Base-by-base conservation (phyloP, 2,797 vertebrate species). In the Sparidentex hasta region DNA sequence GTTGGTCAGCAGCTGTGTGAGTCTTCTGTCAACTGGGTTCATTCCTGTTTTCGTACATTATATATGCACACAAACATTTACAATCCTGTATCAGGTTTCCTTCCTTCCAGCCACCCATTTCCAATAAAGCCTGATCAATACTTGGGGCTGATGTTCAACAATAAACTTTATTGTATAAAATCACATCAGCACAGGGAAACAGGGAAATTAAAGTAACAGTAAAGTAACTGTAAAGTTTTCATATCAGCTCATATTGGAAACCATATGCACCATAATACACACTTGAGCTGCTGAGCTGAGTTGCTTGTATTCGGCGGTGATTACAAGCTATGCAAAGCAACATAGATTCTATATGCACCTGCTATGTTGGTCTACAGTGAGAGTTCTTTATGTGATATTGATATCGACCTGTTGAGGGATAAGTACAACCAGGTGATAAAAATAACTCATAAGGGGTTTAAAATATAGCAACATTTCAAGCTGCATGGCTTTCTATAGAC, bases 1-100 rank as follows among this genome's bases (percentile, higher is more conserved):
- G 1, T 70, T 65, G 70, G 62, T 74, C 67, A 82, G 58, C 88
- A 92, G 82, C 87, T 84, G 81, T 72, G 38, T 59, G 47, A 84
- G 62, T 83, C 63, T 20, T 86, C 81, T 79, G 76, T 89, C 86
- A 88, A 57, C 84, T 55, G 47, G 38, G 14, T 69, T 67, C 51
- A 67, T 44, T 76, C 64, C 48, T 52, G 29, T 77, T 83, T 81
- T 83, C 67, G 68, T 62, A 50, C 54, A 56, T 17, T 38, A n/a
- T 3, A 61, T 11, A 65, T 18, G 70, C 13, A 65, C n/a, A 74
- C 58, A 64, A 29, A 70, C 21, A 27, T 48, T 14, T 54, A 50
- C 43, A 50, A 29, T 12, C 46, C 50, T 62, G 68, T 58, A 74
- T 81, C 73, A 80, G 75, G 73, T 51, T 52, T 65, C 21, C 43